phyloP scores from a whole-genome alignment of 2,797 vertebrate species.

The Silurus lanzhouensis region DNA sequence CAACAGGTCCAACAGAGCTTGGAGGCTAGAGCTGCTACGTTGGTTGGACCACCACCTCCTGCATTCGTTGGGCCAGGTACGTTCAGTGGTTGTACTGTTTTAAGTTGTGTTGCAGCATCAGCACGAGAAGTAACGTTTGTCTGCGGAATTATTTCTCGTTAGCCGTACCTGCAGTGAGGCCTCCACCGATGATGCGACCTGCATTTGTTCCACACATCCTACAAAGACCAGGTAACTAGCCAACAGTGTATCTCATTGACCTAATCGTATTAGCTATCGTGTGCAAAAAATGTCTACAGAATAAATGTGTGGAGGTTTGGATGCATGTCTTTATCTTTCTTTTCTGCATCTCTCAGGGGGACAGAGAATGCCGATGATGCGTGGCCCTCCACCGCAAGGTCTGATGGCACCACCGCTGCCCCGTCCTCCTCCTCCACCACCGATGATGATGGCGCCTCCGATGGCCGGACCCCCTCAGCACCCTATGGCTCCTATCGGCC shows the following conservation, averaged over 20 bases:
- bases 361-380: slow-evolving; percentile 79
- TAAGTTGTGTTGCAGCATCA: not conserved
- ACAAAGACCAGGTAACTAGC: slow-evolving; percentile 82
- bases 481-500: slow-evolving; percentile 61
- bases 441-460: slow-evolving; percentile 84
- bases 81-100: not conserved
- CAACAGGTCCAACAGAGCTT: slow-evolving; percentile 88
- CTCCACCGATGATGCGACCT: slow-evolving; percentile 84
- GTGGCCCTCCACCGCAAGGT: slow-evolving; percentile 78
- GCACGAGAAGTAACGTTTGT: not conserved
- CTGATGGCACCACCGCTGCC: slow-evolving; percentile 84
- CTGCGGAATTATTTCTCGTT: not conserved
- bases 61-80: slow-evolving; percentile 83
- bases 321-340: not conserved
- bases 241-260: no score
- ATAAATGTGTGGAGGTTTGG: not conserved
- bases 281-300: not conserved
- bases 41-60: slow-evolving; percentile 80
- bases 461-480: slow-evolving; percentile 74
- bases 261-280: not conserved
- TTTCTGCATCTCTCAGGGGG: slow-evolving; percentile 61
- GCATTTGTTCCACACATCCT: slow-evolving; percentile 90
- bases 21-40: slow-evolving; percentile 85
- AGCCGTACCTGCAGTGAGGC: slow-evolving; percentile 77
- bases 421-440: slow-evolving; percentile 85